Percentiles rank a stretch among this genome's conserved stretches.
Evolutionary conservation across 2,888 invertebrate genomes (phyloP).

Genomic region (Buathra laborator): DNA sequence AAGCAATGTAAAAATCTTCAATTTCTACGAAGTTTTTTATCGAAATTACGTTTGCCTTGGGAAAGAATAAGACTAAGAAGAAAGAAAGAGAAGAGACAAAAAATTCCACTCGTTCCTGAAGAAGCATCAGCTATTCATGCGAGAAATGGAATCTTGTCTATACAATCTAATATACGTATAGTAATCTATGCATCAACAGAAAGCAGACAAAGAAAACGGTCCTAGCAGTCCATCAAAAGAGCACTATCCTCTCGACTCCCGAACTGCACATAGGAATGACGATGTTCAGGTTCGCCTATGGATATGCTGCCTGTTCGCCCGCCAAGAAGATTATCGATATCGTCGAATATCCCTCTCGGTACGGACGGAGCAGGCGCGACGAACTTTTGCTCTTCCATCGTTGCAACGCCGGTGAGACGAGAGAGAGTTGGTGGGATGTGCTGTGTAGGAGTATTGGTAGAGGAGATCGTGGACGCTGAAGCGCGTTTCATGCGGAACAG

Average conservation of each 20-base stretch:
- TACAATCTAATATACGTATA: neutral
- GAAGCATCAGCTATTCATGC: no score
- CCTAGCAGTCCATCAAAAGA: neutral
- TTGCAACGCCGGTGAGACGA: constrained; percentile 30
- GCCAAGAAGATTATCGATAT: constrained; percentile 62
- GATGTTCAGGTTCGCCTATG: neutral
- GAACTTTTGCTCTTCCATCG: constrained; percentile 56
- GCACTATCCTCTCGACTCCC: neutral
- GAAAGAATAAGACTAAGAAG: no score
- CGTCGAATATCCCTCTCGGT: constrained; percentile 30
- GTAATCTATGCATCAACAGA: neutral
- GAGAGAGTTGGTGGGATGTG: neutral
- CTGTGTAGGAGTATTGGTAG: neutral
- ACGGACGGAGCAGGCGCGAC: constrained; percentile 47
- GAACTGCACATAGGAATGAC: neutral
- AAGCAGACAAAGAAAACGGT: constrained; percentile 1
- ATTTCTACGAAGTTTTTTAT: no score
- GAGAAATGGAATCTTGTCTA: no score
- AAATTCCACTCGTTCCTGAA: no score
- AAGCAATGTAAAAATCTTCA: neutral
- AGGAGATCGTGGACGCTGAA: constrained; percentile 22
- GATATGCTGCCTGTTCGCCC: constrained; percentile 15
- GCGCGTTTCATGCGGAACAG: constrained; percentile 23
- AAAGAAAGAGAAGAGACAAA: no score
- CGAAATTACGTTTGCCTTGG: no score